phyloP scores from a whole-genome alignment of 2,113 vertebrate species.

The Rhabdornis inornatus region DNA sequence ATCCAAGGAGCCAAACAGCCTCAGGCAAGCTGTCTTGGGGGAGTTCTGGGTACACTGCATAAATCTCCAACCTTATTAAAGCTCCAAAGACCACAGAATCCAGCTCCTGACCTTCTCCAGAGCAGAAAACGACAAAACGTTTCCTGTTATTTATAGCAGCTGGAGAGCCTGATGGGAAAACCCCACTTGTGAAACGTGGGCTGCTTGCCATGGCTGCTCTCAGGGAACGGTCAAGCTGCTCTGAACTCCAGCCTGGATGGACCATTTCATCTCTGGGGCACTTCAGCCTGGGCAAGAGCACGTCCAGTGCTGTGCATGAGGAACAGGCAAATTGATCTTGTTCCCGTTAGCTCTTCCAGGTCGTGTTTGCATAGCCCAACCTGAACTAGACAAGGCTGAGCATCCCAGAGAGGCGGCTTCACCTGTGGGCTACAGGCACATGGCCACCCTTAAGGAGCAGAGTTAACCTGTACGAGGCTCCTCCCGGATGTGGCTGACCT shows the following conservation, averaged over 20 bases:
- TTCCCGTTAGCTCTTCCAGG: background rate
- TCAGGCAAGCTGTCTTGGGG: background rate
- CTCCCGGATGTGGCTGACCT: background rate
- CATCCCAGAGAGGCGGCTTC: background rate
- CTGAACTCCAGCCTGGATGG: background rate
- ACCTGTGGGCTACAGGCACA: background rate
- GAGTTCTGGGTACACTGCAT: background rate
- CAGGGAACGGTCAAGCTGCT: background rate
- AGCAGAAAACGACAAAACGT: conserved; percentile 31
- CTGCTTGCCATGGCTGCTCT: background rate
- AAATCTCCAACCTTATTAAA: conserved; percentile 25
- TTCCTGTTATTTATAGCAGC: conserved; percentile 67
- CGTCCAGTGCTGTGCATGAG: accelerated
- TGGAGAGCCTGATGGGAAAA: conserved; percentile 63
- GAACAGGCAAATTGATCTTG: background rate
- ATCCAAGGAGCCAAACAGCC: background rate
- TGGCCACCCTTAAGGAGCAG: background rate
- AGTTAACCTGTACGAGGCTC: accelerated
- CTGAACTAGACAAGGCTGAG: background rate
- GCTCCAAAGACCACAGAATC: conserved; percentile 14
- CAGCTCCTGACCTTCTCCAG: conserved; percentile 16
- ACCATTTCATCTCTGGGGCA: background rate
- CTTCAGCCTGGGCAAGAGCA: background rate
- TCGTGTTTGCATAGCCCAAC: background rate
- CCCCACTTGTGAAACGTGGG: conserved; percentile 47